phyloP scores from a whole-genome alignment of 2,797 vertebrate species.

The Sebastolobus alascanus region DNA sequence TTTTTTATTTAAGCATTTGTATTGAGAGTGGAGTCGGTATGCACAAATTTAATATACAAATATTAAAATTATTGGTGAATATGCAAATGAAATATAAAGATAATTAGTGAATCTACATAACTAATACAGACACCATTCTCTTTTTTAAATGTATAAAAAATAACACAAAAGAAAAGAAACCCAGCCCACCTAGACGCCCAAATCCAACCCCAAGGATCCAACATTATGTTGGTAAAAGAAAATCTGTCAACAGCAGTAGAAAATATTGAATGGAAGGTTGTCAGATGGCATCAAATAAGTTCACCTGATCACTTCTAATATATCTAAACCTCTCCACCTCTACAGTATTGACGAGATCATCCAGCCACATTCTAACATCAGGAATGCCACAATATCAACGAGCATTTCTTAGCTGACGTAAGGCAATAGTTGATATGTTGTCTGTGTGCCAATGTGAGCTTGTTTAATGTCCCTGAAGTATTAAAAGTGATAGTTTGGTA shows the following conservation, averaged over 20 bases:
- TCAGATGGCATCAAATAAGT: background rate
- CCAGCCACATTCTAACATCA: background rate
- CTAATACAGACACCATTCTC: too few relatives aligned
- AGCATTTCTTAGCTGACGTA: background rate
- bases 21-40: background rate
- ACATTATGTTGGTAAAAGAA: too few relatives aligned
- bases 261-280: background rate
- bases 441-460: background rate
- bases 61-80: too few relatives aligned
- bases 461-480: background rate
- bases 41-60: background rate
- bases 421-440: background rate
- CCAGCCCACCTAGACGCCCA: too few relatives aligned
- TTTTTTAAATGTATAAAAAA: too few relatives aligned
- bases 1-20: background rate
- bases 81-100: too few relatives aligned
- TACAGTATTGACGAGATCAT: too few relatives aligned
- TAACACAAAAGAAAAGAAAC: too few relatives aligned
- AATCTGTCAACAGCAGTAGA: background rate
- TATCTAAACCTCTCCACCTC: background rate
- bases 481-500: constrained; percentile 8
- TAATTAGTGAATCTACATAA: background rate
- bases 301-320: background rate
- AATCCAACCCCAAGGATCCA: too few relatives aligned
- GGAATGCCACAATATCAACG: background rate